phyloP scores from a whole-genome alignment of 2,888 invertebrate genomes.

The Argyresthia albistria region DNA sequence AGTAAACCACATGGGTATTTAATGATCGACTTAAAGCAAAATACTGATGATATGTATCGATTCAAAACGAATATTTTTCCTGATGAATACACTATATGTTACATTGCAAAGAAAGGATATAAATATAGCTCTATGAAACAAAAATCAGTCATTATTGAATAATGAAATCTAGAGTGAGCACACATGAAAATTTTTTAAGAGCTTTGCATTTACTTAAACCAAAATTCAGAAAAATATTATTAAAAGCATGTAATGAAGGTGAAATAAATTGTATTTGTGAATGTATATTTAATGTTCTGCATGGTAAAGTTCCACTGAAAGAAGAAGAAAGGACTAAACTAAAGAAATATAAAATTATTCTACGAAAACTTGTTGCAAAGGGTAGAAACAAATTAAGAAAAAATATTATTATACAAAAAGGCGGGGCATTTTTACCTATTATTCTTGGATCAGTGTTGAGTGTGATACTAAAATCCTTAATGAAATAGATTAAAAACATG shows the following conservation, averaged over 20 bases:
- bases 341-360: conserved; percentile 9
- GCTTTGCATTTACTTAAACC: conserved; percentile 13
- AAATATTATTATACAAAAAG: conserved; percentile 16
- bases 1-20: conserved; percentile 18
- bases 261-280: conserved; percentile 20
- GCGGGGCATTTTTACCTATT: conserved; percentile 15
- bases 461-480: conserved; percentile 9
- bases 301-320: conserved; percentile 8
- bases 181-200: conserved; percentile 13
- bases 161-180: conserved; percentile 12
- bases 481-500: conserved; percentile 8
- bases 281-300: conserved; percentile 14
- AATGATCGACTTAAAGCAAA: conserved; percentile 19
- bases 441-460: conserved; percentile 16
- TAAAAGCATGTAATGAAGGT: conserved; percentile 15
- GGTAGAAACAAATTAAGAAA: conserved; percentile 11
- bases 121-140: conserved; percentile 14
- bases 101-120: conserved; percentile 10
- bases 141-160: conserved; percentile 13
- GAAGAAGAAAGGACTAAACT: conserved; percentile 9
- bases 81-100: conserved; percentile 4
- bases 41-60: conserved; percentile 12
- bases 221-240: conserved; percentile 14
- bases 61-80: conserved; percentile 16
- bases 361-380: conserved; percentile 9